phyloP scores from a whole-genome alignment of 2,797 vertebrate genomes.

The Intellagama lesueurii region DNA sequence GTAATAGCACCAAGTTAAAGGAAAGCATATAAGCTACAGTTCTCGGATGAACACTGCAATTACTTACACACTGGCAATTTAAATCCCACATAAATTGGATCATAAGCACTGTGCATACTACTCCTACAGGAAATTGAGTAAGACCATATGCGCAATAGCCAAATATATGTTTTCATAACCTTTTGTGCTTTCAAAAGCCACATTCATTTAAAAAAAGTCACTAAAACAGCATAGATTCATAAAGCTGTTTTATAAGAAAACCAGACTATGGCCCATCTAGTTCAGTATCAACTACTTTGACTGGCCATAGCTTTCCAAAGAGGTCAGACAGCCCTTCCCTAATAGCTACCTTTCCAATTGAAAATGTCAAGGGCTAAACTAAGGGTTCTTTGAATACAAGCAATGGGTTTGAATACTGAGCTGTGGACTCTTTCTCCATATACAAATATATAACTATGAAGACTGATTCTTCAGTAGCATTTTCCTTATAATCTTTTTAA shows the following conservation, averaged over 20 bases:
- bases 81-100: constrained; percentile 16
- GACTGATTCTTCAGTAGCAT: background rate
- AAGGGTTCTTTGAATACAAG: background rate
- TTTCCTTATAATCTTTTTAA: background rate
- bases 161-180: constrained; percentile 38
- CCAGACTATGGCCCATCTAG: background rate
- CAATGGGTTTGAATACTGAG: background rate
- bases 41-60: constrained; percentile 19
- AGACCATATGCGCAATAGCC: constrained; percentile 7
- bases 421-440: no score
- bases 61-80: constrained; percentile 31
- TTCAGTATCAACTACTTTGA: background rate
- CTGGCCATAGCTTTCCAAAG: background rate
- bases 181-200: constrained; percentile 26
- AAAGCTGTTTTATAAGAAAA: background rate
- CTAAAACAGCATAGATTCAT: constrained; percentile 16
- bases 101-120: constrained; percentile 13
- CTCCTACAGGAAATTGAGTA: constrained; percentile 28
- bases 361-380: background rate
- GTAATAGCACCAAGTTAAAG: background rate
- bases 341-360: background rate
- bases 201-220: background rate
- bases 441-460: background rate
- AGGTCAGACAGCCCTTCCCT: background rate
- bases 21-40: constrained; percentile 34